Base-by-base conservation (phyloP, 2,113 vertebrate genomes). In the Mastomys natalensis region DNA sequence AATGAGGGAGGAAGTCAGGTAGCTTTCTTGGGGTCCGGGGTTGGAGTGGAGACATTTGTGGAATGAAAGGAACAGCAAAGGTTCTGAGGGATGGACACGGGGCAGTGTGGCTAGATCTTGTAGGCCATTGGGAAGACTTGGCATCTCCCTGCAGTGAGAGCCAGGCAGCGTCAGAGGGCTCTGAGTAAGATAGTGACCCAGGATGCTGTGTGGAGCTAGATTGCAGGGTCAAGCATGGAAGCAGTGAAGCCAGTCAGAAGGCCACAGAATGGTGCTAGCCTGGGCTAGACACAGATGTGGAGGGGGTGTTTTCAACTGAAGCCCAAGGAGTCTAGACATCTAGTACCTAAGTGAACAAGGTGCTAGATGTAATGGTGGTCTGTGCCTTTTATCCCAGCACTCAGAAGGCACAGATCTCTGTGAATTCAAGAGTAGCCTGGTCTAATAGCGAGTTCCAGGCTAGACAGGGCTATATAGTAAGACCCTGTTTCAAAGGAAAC, bases 21-120 rank as follows among this genome's bases (percentile, higher is more conserved):
- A 6, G 48, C 45, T n/a, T 15, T 81, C 34, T 70, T 5, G 37
- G 26, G 6, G 62, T 11, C n/a, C 5, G 8, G 21, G 29, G 4
- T 10, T 10, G 7, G 26, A 2, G 16, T 7, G 13, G 1, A 24
- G 40, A 26, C 82, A 43, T 24, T 64, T 76, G 19, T 87, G 68
- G 48, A 58, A 21, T 62, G 84, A 91, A 60, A 94, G 64, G 62
- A 93, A n/a, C 4, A 45, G 86, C 82, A 58, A 22, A 95, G 82
- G 26, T 68, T 77, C 73, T 40, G 76, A 87, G 77, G 70, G 70
- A 40, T 16, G 19, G n/a, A 70, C 64, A 24, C 5, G 7, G 76
- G 53, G 48, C 60, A 17, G 19, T 78, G 24, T 66, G 51, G 55
- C 37, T 60, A 66, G 64, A n/a, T 70, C 51, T 55, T 15, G 24